phyloP scores from a whole-genome alignment of 1,140 invertebrate species.

The Drosophila nikananu region DNA sequence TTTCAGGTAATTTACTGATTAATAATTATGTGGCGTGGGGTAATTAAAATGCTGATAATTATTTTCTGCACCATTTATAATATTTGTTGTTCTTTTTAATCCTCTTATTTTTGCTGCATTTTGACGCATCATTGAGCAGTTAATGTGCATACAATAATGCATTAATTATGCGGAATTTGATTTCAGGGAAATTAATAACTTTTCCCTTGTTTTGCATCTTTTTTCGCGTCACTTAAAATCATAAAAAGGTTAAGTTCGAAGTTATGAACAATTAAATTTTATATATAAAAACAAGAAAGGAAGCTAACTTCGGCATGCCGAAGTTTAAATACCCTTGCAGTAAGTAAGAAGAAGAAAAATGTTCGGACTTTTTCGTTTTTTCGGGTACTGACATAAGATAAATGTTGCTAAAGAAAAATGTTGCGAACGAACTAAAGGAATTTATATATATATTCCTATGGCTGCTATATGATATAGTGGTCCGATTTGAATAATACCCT shows the following conservation, averaged over 20 bases:
- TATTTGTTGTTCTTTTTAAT: constrained; percentile 17
- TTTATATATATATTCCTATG: too few species aligned
- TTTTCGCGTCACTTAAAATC: not conserved
- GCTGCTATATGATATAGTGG: too few species aligned
- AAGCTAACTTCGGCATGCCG: too few species aligned
- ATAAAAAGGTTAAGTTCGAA: not conserved
- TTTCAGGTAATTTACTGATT: not conserved
- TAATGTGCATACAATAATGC: constrained; percentile 28
- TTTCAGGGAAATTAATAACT: constrained; percentile 1
- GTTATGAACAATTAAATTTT: not conserved
- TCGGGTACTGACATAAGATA: too few species aligned
- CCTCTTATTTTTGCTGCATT: constrained; percentile 3
- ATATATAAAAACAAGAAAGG: too few species aligned
- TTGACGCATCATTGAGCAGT: constrained; percentile 3
- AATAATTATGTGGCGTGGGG: not conserved
- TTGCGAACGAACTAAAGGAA: too few species aligned
- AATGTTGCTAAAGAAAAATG: too few species aligned
- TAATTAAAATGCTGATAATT: constrained; percentile 11
- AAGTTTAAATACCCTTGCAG: too few species aligned
- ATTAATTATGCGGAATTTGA: constrained; percentile 9
- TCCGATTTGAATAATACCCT: too few species aligned
- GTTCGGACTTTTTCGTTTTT: too few species aligned
- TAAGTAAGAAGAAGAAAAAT: too few species aligned
- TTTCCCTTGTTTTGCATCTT: not conserved
- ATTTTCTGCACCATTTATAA: constrained; percentile 6